phyloP scores from a whole-genome alignment of 2,888 invertebrate genomes.

The Sinopyrophorus schimmeli region DNA sequence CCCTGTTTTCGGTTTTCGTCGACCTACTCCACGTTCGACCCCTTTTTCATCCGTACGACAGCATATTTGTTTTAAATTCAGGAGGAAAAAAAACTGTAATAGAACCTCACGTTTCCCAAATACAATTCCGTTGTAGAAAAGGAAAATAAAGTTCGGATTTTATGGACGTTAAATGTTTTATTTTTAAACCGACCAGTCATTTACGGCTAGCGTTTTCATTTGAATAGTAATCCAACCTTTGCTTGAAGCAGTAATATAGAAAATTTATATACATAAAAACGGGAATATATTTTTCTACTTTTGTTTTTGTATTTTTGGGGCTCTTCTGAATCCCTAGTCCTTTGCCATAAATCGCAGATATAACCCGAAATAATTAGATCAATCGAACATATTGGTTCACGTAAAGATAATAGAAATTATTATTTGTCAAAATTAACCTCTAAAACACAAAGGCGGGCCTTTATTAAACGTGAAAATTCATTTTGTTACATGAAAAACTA shows the following conservation, averaged over 20 bases:
- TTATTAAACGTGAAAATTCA: constrained; percentile 22
- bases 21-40: too few relatives aligned
- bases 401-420: too few relatives aligned
- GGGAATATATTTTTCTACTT: constrained; percentile 12
- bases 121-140: constrained; percentile 23
- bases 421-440: constrained; percentile 14
- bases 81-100: too few relatives aligned
- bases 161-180: constrained; percentile 27
- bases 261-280: constrained; percentile 21
- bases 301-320: too few relatives aligned
- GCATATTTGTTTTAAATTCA: too few relatives aligned
- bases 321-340: too few relatives aligned
- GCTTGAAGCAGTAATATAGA: constrained; percentile 16
- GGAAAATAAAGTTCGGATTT: constrained; percentile 24
- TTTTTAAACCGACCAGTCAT: constrained; percentile 26
- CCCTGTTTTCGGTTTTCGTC: too few relatives aligned
- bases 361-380: too few relatives aligned
- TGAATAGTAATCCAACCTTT: constrained; percentile 19
- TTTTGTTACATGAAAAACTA: constrained; percentile 22
- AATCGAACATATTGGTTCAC: too few relatives aligned
- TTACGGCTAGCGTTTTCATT: constrained; percentile 26
- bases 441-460: background rate
- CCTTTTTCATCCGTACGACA: background rate
- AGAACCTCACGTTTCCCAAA: constrained; percentile 16
- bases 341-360: too few relatives aligned